Base-by-base conservation (phyloP, 2,113 vertebrate genomes). In the Gallinago paraguaiae region DNA sequence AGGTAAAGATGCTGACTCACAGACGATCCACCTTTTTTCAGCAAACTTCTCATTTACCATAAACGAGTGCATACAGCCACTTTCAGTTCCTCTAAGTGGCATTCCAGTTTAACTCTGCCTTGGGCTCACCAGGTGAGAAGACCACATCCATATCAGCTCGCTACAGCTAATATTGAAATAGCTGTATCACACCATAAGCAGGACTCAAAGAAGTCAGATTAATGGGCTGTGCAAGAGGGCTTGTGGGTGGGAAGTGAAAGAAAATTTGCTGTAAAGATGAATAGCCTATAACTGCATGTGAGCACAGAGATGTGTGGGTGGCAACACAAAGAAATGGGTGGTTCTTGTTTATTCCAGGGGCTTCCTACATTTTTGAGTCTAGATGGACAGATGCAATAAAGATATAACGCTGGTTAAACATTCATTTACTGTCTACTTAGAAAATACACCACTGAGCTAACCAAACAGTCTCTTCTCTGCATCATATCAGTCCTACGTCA, bases 1-100 rank as follows among this genome's bases (percentile, higher is more conserved):
- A 77, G 51, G 57, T 81, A 64, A 46, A 88, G 86, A 17, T 78
- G 56, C 20, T 88, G 93, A 86, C 72, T 96, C 88, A 97, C 43
- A 80, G n/a, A 20, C 1, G 2, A 78, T 11, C 39, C 75, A 84
- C 60, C 76, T 82, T 82, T 67, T 64, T 54, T 31, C 60, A 75
- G 46, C 19, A 82, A 41, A 30, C 74, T 37, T 74, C 61, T 89
- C 30, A 2, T 75, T 92, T 93, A 83, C 74, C 1, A 2, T 84
- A 91, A 94, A 57, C 5, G 22, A 79, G 41, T 4, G 8, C 64
- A 39, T 14, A 48, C 19, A 70, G 18, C 5, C 23, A 25, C 80
- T 88, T 88, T 94, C 90, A 50, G 48, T 95, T 95, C 61, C 83
- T 91, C n/a, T 33, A 53, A 88, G 28, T 8, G 25, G 3, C 24